Evolutionary conservation across 2,888 invertebrate species (phyloP), one percentile per base, ranked within the genome.

Genomic region (Halictus ligatus): DNA sequence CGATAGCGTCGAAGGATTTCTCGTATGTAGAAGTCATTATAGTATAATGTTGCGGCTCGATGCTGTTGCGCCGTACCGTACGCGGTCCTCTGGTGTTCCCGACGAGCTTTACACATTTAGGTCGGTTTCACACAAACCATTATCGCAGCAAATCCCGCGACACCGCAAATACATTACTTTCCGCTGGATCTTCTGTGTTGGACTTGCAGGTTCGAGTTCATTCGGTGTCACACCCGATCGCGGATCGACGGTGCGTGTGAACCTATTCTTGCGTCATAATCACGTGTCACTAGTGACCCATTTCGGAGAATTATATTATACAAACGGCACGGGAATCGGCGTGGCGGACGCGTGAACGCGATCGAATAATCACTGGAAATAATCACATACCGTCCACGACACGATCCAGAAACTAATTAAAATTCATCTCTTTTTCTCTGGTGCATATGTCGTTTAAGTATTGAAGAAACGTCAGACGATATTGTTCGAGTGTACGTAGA

Each of bases 71-170:
- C 54, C 29, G 13, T 25, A n/a, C 35, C 12, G 25, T 60, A 58
- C 4, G 83, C n/a, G 71, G 50, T 75, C 60, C 75, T 7, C 13
- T 4, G 54, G 46, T 78, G 48, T 69, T 75, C 50, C 78, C 46
- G 72, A 84, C 83, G 60, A 83, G 84, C 83, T 83, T 83, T 75
- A 78, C 83, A 83, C 83, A 84, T 84, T 84, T 84, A 83, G 83
- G 72, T 78, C 48, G 84, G 84, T 84, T 75, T 35, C 78, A 83
- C 84, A 13, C 84, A 84, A 72, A 75, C 84, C 84, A 83, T 83
- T 83, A 84, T 78, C 75, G 84, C 15, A 29, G 83, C 75, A 64
- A 43, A 64, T 75, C 50, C 64, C 21, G 83, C 50, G 75, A 58
- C 74, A 60, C 77, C 71, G 6, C 74, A 83, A 84, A 83, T 71